Base-by-base conservation (phyloP, 2,797 vertebrate genomes). In the Spondyliosoma cantharus region DNA sequence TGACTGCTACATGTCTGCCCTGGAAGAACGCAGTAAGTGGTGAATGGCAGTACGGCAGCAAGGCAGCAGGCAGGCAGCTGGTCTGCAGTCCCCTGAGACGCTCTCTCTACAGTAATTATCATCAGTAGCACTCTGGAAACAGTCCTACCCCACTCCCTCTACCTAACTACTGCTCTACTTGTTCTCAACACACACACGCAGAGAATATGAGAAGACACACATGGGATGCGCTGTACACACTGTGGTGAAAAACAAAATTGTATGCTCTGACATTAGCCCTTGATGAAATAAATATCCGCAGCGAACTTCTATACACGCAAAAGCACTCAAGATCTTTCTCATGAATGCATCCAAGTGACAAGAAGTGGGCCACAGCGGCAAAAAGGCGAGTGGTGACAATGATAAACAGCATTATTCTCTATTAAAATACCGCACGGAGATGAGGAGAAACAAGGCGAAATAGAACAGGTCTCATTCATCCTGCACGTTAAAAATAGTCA, bases 61-160 rank as follows among this genome's bases (percentile, higher is more conserved):
- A 49, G 57, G 69, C 49, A 50, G 48, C 53, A 74, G 57, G 71
- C 46, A 81, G 72, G 82, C 91, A 90, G 86, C 89, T 90, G 87
- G 86, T 80, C 76, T 57, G 54, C 69, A 29, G 65, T 86, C 94
- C 85, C 90, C 29, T 0, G 92, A 93, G 92, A 92, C 84, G 14
- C 76, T 85, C 90, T 88, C 89, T 95, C 93, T 83, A 93, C 87
- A 93, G 87, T 93, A 94, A 95, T 95, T 95, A 95, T 93, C 93
- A 93, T 91, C 93, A 94, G 87, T 86, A 78, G 86, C 81, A 83
- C 93, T 93, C 92, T 58, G 77, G 92, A 94, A 90, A 93, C 82
- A 69, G 73, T 32, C 59, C 78, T 71, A 74, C 86, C 37, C 54
- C 67, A 75, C 61, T 75, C 60, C 61, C 58, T 84, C 76, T 85